Conservation (phyloP, 2,888 invertebrate genomes). For the Lacanobia oleracea region DNA sequence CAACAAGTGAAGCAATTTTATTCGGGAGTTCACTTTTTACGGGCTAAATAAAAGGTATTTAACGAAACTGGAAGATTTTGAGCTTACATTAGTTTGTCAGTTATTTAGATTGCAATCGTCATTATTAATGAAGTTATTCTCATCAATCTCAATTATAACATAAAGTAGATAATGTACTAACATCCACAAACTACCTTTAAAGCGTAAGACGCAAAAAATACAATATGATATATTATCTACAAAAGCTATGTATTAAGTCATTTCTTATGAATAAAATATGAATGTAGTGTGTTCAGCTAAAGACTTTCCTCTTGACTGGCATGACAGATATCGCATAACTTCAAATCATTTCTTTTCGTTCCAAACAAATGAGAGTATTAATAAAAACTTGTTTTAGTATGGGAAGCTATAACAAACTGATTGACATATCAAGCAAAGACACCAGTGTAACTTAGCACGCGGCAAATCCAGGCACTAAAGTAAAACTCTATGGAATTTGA, state of each 20-base stretch:
- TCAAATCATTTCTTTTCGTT: slow-evolving; percentile 25
- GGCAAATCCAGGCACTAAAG: slow-evolving; percentile 9
- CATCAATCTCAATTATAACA: slow-evolving; percentile 41
- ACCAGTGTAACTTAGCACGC: not conserved
- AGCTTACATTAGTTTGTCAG: not conserved
- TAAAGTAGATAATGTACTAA: slow-evolving; percentile 7
- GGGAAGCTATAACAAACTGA: slow-evolving; percentile 22
- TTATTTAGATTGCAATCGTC: slow-evolving; percentile 17
- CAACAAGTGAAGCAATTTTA: no score
- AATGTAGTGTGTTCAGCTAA: slow-evolving; percentile 7
- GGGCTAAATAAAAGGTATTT: not conserved
- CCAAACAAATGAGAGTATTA: slow-evolving; percentile 19
- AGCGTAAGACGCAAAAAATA: slow-evolving; percentile 31
- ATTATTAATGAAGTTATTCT: slow-evolving; percentile 19
- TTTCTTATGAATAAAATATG: not conserved
- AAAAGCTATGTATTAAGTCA: slow-evolving; percentile 20
- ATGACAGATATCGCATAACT: slow-evolving; percentile 17
- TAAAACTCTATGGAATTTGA: slow-evolving; percentile 5
- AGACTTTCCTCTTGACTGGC: slow-evolving; percentile 1
- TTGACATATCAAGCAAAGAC: slow-evolving; percentile 26
- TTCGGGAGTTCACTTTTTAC: not conserved
- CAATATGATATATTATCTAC: slow-evolving; percentile 31
- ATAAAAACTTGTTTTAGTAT: slow-evolving; percentile 13
- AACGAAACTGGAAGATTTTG: not conserved
- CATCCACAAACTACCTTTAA: not conserved